A percentile compares a stretch with the other conserved stretches of the same genome.
Evolutionary conservation across 2,797 vertebrate genomes (phyloP).

Genomic region (Tarsius wallacei): DNA sequence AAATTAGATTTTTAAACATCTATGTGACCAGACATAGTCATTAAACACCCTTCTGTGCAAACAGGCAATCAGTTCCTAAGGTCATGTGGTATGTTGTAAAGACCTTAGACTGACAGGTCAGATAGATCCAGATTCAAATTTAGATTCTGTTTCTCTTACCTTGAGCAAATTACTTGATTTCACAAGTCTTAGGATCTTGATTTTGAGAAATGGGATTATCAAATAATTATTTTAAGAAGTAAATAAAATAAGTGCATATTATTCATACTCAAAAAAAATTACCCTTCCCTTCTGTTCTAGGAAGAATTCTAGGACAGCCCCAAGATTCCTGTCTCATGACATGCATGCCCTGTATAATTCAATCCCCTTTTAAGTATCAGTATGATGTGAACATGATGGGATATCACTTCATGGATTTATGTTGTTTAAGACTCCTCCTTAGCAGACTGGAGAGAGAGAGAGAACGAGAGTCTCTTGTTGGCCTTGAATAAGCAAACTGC

Average conservation of each 20-base stretch:
- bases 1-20: neutral
- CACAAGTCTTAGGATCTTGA: neutral
- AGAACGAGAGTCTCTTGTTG: neutral
- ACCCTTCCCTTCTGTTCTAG: neutral
- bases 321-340: neutral
- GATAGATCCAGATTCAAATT: neutral
- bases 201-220: constrained; percentile 1
- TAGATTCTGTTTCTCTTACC: neutral
- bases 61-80: neutral
- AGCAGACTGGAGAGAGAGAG: neutral
- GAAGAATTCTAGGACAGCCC: neutral
- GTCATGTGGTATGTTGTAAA: neutral
- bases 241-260: neutral
- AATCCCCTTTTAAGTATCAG: neutral
- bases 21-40: neutral
- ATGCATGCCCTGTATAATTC: too few species aligned
- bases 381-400: neutral
- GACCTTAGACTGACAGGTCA: neutral
- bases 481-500: constrained; percentile 33
- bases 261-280: neutral
- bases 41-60: neutral
- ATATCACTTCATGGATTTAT: neutral
- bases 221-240: constrained; percentile 2
- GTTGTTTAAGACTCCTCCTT: neutral
- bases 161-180: neutral